Conservation (phyloP, 2,113 vertebrate species). For the Acrocephalus arundinaceus region DNA sequence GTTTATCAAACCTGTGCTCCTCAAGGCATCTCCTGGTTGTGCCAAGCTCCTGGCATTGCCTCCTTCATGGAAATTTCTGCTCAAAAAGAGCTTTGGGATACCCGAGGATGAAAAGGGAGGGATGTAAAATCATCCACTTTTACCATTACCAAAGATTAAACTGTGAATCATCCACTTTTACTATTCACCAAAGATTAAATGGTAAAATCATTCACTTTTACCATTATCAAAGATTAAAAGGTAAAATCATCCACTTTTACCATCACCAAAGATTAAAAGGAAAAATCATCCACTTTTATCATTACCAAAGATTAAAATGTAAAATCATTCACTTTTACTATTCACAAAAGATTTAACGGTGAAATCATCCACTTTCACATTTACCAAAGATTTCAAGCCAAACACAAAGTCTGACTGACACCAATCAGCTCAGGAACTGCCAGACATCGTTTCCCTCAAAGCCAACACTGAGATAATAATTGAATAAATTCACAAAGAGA, state of each 20-base stretch:
- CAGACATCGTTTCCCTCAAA: background rate
- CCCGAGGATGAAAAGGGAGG: fast-evolving
- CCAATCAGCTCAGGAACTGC: background rate
- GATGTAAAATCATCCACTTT: background rate
- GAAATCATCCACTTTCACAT: background rate
- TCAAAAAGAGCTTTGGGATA: background rate
- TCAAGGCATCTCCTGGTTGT: background rate
- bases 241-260: background rate
- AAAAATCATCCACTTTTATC: background rate
- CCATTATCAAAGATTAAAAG: background rate
- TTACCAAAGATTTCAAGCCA: background rate
- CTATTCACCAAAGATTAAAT: too few species aligned
- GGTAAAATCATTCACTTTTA: background rate
- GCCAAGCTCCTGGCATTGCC: background rate
- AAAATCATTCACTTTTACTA: too few species aligned
- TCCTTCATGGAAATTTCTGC: background rate
- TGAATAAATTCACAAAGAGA: background rate
- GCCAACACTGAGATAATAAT: background rate
- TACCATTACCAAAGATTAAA: background rate
- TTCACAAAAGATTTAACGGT: too few species aligned
- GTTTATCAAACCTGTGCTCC: background rate
- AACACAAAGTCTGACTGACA: background rate
- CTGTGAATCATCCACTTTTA: too few species aligned
- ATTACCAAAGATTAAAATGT: too few species aligned
- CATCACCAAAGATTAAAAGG: too few species aligned